phyloP scores from a whole-genome alignment of 1,140 invertebrate species.

The Brachionus calyciflorus region DNA sequence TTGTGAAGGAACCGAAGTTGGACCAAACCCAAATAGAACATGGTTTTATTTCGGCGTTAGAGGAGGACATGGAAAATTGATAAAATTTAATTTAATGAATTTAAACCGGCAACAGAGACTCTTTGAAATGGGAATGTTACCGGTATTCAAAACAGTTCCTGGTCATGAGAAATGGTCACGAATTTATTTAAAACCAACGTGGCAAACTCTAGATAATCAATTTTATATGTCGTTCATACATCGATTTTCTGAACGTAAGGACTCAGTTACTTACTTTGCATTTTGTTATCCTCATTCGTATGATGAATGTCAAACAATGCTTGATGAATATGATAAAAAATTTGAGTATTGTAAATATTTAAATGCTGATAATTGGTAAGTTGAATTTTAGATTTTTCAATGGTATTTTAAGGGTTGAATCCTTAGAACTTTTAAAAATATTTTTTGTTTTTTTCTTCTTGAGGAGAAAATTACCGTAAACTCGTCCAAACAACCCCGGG shows the following conservation, averaged over 20 bases:
- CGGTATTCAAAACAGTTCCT: conserved; percentile 66
- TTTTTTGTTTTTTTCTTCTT: too few relatives aligned
- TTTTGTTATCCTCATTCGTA: conserved; percentile 89
- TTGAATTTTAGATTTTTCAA: neutral
- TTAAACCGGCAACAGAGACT: conserved; percentile 83
- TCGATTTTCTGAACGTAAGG: conserved; percentile 70
- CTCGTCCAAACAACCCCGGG: too few relatives aligned
- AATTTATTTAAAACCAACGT: conserved; percentile 60
- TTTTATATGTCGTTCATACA: conserved; percentile 79
- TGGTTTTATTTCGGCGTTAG: conserved; percentile 89
- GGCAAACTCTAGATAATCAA: conserved; percentile 60
- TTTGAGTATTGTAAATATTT: conserved; percentile 60
- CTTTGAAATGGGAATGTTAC: conserved; percentile 84
- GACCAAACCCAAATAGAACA: conserved; percentile 76
- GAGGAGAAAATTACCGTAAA: too few relatives aligned
- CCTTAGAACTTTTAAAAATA: too few relatives aligned
- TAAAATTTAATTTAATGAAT: conserved; percentile 80
- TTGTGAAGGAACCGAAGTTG: conserved; percentile 79
- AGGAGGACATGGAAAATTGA: conserved; percentile 65
- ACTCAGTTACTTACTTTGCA: conserved; percentile 77
- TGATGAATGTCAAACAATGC: conserved; percentile 71
- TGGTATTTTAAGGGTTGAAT: too few relatives aligned
- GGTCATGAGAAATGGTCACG: conserved; percentile 73
- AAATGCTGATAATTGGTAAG: neutral
- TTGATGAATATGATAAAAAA: conserved; percentile 67